These are phyloP conservation scores for Phrynocephalus guinanensis DNA, from an alignment of 2,797 vertebrate species.

Conservation along the genomic window DNA sequence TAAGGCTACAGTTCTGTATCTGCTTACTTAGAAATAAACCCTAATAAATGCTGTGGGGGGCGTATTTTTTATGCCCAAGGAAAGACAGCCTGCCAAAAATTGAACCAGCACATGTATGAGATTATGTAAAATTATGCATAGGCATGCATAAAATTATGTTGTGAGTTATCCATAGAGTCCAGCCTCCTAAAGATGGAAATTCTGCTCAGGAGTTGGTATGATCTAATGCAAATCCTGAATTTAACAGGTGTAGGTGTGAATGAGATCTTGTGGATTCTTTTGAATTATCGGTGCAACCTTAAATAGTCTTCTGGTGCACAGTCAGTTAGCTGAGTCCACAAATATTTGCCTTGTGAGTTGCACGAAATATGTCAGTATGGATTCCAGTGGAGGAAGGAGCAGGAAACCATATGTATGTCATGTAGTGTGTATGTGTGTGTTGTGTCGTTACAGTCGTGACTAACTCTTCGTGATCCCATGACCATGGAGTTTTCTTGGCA, in stretches of 20 bases:
- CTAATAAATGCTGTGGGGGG: not conserved
- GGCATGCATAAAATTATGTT: not conserved
- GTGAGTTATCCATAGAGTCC: not conserved
- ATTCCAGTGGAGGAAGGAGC: not conserved
- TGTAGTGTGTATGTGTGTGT: not conserved
- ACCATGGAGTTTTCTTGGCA: too few relatives aligned
- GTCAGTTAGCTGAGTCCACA: not conserved
- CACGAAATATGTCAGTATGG: not conserved
- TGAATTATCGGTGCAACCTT: not conserved
- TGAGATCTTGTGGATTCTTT: constrained; percentile 17
- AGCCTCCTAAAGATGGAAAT: constrained; percentile 3
- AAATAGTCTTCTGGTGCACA: not conserved
- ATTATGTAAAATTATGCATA: not conserved
- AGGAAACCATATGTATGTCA: not conserved
- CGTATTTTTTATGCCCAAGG: not conserved
- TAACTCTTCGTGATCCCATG: too few relatives aligned
- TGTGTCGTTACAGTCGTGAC: too few relatives aligned
- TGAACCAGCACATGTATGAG: not conserved
- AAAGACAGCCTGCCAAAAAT: too few relatives aligned
- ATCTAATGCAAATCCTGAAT: constrained; percentile 11
- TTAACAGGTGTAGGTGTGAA: not conserved
- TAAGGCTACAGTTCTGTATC: too few relatives aligned
- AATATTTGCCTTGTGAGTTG: constrained; percentile 8
- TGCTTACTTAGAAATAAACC: not conserved
- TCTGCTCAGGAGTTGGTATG: constrained; percentile 13